Conservation (phyloP, 1,140 invertebrate species). For the Drosophila pruinosa region DNA sequence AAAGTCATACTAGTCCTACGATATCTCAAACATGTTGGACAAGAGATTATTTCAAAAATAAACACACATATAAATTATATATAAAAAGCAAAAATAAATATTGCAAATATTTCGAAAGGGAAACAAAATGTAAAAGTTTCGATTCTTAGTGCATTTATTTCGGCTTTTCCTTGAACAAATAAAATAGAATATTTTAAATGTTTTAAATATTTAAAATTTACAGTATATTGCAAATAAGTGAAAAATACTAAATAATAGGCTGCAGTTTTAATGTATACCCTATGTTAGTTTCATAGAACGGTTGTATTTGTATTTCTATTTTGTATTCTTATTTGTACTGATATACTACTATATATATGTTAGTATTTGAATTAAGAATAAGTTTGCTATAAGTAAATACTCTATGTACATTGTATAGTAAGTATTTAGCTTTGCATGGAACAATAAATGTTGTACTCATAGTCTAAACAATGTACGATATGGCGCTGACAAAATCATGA, state of each 20-base stretch:
- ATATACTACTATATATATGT: slow-evolving; percentile 49
- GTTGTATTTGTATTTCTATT: slow-evolving; percentile 49
- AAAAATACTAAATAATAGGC: neutral
- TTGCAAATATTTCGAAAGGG: too few relatives aligned
- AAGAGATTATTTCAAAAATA: neutral
- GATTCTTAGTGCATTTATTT: slow-evolving; percentile 11
- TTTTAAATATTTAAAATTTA: neutral
- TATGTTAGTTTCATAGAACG: slow-evolving; percentile 36
- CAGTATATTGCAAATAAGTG: neutral
- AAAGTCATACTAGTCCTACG: neutral
- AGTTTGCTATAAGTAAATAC: slow-evolving; percentile 12
- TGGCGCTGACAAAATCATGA: neutral
- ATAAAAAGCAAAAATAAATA: slow-evolving; percentile 12
- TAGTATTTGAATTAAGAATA: slow-evolving; percentile 55
- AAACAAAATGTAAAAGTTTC: too few relatives aligned
- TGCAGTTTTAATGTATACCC: neutral
- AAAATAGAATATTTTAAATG: too few relatives aligned
- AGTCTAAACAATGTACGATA: slow-evolving; percentile 20
- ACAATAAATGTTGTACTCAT: slow-evolving; percentile 70
- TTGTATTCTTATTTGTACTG: slow-evolving; percentile 64
- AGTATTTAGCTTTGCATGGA: slow-evolving; percentile 35
- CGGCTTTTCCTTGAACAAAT: too few relatives aligned
- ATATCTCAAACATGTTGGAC: neutral
- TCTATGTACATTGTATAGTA: slow-evolving; percentile 35
- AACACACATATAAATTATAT: neutral